These are phyloP conservation scores for Tichodroma muraria DNA, from an alignment of 2,113 vertebrate species.

Conservation along the genomic window DNA sequence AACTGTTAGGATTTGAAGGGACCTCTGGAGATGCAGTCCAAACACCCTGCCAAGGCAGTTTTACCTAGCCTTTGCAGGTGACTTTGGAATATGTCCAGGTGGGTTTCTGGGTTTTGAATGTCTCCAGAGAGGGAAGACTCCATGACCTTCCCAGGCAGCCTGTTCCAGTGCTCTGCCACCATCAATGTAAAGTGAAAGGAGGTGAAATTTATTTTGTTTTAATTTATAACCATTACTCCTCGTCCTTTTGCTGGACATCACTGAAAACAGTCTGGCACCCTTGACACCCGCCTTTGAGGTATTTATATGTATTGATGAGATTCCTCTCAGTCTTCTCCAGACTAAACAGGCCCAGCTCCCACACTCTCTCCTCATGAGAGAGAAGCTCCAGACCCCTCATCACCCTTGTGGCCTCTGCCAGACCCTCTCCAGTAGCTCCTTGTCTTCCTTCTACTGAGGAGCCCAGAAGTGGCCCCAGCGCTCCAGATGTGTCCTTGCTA, in stretches of 20 bases:
- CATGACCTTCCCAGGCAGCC: fast-evolving
- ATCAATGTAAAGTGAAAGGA: neutral
- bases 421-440: neutral
- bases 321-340: neutral
- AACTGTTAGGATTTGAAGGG: neutral
- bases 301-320: neutral
- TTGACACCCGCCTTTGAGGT: neutral
- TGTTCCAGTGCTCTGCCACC: neutral
- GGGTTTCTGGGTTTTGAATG: neutral
- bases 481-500: neutral
- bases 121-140: neutral
- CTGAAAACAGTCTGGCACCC: neutral
- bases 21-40: neutral
- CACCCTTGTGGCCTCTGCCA: neutral
- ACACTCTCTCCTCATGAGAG: too few species aligned
- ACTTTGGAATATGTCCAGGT: neutral
- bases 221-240: neutral
- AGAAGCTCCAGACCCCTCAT: neutral
- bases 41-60: neutral
- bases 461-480: neutral
- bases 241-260: fast-evolving
- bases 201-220: neutral
- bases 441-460: neutral
- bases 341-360: neutral
- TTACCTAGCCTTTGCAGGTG: neutral